Evolutionary conservation across 2,888 invertebrate species (phyloP), one percentile per base, ranked within the genome.

Genomic region (Drosophila kambysellisi): DNA sequence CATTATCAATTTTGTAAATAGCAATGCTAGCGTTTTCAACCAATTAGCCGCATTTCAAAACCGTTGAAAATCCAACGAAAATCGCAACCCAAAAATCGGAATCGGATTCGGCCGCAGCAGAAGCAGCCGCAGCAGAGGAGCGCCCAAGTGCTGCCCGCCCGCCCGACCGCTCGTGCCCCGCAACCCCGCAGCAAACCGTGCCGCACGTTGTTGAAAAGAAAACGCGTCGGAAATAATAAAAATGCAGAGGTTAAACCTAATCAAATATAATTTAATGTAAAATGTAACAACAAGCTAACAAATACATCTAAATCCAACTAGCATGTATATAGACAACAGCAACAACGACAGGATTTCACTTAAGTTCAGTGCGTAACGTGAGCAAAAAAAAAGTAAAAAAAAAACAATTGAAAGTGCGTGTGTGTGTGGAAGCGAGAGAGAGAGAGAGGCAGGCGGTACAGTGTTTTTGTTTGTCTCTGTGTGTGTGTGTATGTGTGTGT

Each of bases 221-320:
- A 82, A 74, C 68, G 76, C 82, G 72, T 79, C 72, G 70, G 46
- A 58, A 72, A 83, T 71, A 73, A 86, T 70, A 72, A 86, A 80
- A 17, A 75, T 75, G 69, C 66, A 78, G 58, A 62, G 69, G 56
- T 81, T 82, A 76, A 86, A 29, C 46, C 46, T 46, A 68, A 39
- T 68, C 65, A 79, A 79, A 56, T 63, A 30, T 62, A 54, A 69
- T 64, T 12, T 29, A 54, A 54, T 37, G 35, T 68, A 65, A 69
- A 54, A 54, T 37, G 43, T 68, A 65, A 69, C 60, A 72, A 76
- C 48, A 81, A 76, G 48, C 62, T 66, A 58, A 68, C 60, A 66
- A 17, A 69, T 51, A 56, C 70, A 53, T 41, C 41, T 54, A 20
- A 61, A 53, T 35, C 41, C 52, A 29, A 54, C 30, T 59, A 41